Evolutionary conservation across 1,140 invertebrate genomes (phyloP).

Genomic region (Sarcophaga bullata): DNA sequence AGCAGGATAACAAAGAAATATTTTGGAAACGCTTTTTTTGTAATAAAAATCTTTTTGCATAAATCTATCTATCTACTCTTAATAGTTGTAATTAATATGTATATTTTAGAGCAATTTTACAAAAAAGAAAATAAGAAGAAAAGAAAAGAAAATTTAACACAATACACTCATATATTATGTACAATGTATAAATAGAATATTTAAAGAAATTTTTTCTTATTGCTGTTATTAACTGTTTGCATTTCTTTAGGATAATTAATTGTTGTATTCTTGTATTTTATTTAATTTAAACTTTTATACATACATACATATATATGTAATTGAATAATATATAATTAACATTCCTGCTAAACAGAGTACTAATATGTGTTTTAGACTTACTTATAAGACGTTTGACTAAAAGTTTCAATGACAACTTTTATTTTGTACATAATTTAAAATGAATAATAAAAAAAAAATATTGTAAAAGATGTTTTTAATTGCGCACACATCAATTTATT

Average conservation of each 20-base stretch:
- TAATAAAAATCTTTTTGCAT: conserved; percentile 16
- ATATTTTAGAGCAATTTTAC: conserved; percentile 17
- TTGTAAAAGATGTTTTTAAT: neutral
- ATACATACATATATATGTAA: no score
- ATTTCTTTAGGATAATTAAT: conserved; percentile 4
- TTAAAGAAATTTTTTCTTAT: conserved; percentile 3
- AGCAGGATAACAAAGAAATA: neutral
- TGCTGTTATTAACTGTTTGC: neutral
- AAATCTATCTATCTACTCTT: neutral
- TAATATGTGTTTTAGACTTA: conserved; percentile 3
- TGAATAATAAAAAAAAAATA: neutral
- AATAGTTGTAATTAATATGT: conserved; percentile 12
- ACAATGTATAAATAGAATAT: neutral
- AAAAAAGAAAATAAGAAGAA: neutral
- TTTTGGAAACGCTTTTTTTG: neutral
- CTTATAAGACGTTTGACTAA: neutral
- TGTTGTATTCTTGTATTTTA: neutral
- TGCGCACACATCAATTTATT: neutral
- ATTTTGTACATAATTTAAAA: neutral
- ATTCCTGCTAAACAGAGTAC: conserved; percentile 16
- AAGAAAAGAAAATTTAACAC: neutral
- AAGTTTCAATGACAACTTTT: conserved; percentile 24
- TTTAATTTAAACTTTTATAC: no score
- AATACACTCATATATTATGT: neutral
- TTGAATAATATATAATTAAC: neutral